phyloP scores from a whole-genome alignment of 2,888 invertebrate genomes.

The Drosophila falleni region DNA sequence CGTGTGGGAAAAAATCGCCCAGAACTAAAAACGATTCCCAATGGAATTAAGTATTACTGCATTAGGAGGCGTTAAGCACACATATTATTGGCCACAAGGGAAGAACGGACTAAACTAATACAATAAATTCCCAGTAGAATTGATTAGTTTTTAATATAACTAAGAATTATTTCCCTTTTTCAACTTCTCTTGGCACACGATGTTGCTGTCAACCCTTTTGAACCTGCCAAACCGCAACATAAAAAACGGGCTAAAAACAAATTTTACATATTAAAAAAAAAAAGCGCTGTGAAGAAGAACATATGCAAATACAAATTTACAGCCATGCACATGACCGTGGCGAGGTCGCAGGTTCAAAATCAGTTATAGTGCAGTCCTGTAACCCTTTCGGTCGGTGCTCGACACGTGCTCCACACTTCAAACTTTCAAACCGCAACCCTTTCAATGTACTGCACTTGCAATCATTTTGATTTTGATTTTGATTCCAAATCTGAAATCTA shows the following conservation, averaged over 20 bases:
- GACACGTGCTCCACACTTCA: constrained; percentile 65
- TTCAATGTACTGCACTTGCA: constrained; percentile 44
- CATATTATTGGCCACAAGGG: constrained; percentile 31
- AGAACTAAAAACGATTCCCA: constrained; percentile 4
- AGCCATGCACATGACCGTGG: constrained; percentile 29
- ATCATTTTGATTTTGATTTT: constrained; percentile 26
- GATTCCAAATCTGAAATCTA: constrained; percentile 8
- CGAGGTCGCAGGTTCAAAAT: constrained; percentile 40
- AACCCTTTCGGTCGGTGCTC: constrained; percentile 33
- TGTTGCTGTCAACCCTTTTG: constrained; percentile 48
- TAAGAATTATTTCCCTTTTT: neutral
- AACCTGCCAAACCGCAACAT: constrained; percentile 27
- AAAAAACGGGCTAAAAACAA: constrained; percentile 49
- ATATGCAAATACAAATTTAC: constrained; percentile 59
- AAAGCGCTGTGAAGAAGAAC: constrained; percentile 63
- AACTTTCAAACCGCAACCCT: constrained; percentile 60
- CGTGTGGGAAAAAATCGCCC: constrained; percentile 67
- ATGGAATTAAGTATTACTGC: neutral
- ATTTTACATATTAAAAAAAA: constrained; percentile 38
- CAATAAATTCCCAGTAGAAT: constrained; percentile 7
- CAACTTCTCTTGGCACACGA: constrained; percentile 17
- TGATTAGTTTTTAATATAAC: neutral
- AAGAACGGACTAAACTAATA: constrained; percentile 33
- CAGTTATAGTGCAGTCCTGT: constrained; percentile 29
- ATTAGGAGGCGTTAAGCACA: constrained; percentile 50